These are phyloP conservation scores for Ormyrus thymus DNA, from an alignment of 2,888 invertebrate species.

Conservation along the genomic window DNA sequence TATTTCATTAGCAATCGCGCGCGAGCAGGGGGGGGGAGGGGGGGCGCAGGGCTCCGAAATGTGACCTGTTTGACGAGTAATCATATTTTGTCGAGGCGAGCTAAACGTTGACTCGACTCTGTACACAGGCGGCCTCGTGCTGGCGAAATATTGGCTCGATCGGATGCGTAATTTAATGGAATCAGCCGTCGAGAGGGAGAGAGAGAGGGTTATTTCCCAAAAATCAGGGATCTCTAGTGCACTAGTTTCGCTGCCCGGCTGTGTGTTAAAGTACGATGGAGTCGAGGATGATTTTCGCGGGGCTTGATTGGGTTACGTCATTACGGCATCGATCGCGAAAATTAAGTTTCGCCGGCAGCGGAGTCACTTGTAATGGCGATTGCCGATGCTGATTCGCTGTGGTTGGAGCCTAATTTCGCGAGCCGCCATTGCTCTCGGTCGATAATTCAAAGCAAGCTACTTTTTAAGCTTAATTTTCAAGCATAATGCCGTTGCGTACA, in stretches of 20 bases:
- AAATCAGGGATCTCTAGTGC: slow-evolving; percentile 15
- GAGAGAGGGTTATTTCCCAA: slow-evolving; percentile 15
- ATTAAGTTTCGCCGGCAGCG: slow-evolving; percentile 1
- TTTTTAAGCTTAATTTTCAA: too few species aligned
- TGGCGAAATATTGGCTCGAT: slow-evolving; percentile 32
- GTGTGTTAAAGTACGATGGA: slow-evolving; percentile 18
- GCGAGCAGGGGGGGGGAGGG: neutral
- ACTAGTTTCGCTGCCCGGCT: neutral
- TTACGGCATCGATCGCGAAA: neutral
- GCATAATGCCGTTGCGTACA: too few species aligned
- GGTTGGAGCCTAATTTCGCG: too few species aligned
- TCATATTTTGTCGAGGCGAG: slow-evolving; percentile 41
- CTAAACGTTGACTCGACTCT: slow-evolving; percentile 39
- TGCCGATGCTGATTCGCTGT: too few species aligned
- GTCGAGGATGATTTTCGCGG: slow-evolving; percentile 16
- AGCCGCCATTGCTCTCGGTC: too few species aligned
- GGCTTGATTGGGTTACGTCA: slow-evolving; percentile 12
- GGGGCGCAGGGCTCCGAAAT: slow-evolving; percentile 19
- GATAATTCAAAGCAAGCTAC: too few species aligned
- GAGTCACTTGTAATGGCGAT: too few species aligned
- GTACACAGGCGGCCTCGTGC: neutral
- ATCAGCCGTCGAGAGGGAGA: neutral
- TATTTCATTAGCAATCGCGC: slow-evolving; percentile 13
- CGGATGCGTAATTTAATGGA: slow-evolving; percentile 38
- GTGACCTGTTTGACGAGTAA: slow-evolving; percentile 37